Percentiles rank a stretch among this genome's conserved stretches.
Evolutionary conservation across 2,113 vertebrate species (phyloP).

Genomic region (Ovis aries): ARS-UI_Ramb_v3.0 NC_056063.1:67981501-67982000

Average conservation of each 20-base stretch:
- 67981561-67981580: background rate
- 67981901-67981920: background rate
- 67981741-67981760: background rate
- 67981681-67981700: background rate
- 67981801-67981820: background rate
- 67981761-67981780: background rate
- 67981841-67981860: background rate
- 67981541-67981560: background rate
- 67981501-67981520: background rate
- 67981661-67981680: background rate
- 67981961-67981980: background rate
- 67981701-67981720: background rate
- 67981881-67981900: background rate
- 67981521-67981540: background rate
- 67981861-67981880: background rate
- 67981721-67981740: background rate
- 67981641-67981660: background rate
- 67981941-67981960: background rate
- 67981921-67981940: background rate
- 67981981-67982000: background rate
- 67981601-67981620: background rate
- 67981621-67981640: background rate
- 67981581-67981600: background rate
- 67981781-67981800: background rate
- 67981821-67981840: background rate